These are phyloP conservation scores for Drosophila chauvacae DNA, from an alignment of 1,140 invertebrate genomes.

Conservation along the genomic window DNA sequence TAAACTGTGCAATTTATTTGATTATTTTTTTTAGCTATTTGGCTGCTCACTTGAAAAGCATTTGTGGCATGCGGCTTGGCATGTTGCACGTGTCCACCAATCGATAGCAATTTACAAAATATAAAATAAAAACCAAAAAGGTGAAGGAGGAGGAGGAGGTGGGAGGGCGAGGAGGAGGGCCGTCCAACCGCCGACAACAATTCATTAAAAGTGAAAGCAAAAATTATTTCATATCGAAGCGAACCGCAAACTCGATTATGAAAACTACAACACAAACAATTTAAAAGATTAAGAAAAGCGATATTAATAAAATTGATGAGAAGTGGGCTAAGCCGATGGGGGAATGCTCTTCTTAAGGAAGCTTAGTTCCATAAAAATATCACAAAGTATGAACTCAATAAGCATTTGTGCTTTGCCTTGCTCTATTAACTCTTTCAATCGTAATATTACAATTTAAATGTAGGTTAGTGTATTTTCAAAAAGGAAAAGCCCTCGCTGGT, in stretches of 20 bases:
- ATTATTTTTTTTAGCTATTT: slow-evolving; percentile 31
- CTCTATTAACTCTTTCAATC: not conserved
- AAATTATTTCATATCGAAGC: slow-evolving; percentile 79
- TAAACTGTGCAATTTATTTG: slow-evolving; percentile 43
- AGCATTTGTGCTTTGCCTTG: not conserved
- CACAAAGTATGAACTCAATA: not conserved
- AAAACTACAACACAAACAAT: slow-evolving; percentile 67
- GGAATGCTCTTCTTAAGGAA: slow-evolving; percentile 37
- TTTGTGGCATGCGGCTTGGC: slow-evolving; percentile 73
- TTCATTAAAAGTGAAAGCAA: slow-evolving; percentile 82
- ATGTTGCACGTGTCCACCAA: slow-evolving; percentile 76
- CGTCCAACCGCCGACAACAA: slow-evolving; percentile 43
- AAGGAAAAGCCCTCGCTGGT: slow-evolving; percentile 43
- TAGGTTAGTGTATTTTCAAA: slow-evolving; percentile 42
- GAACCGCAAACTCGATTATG: slow-evolving; percentile 73
- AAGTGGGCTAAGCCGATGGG: slow-evolving; percentile 3
- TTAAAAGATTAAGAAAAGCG: slow-evolving; percentile 60
- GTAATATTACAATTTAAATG: not conserved
- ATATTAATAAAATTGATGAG: slow-evolving; percentile 47
- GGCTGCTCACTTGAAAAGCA: slow-evolving; percentile 52
- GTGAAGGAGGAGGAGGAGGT: not conserved
- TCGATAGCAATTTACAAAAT: slow-evolving; percentile 72
- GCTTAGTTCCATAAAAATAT: not conserved
- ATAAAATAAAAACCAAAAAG: slow-evolving; percentile 4
- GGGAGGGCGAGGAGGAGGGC: slow-evolving; percentile 7